phyloP scores from a whole-genome alignment of 2,797 vertebrate genomes.

The Catamblyrhynchus diadema region DNA sequence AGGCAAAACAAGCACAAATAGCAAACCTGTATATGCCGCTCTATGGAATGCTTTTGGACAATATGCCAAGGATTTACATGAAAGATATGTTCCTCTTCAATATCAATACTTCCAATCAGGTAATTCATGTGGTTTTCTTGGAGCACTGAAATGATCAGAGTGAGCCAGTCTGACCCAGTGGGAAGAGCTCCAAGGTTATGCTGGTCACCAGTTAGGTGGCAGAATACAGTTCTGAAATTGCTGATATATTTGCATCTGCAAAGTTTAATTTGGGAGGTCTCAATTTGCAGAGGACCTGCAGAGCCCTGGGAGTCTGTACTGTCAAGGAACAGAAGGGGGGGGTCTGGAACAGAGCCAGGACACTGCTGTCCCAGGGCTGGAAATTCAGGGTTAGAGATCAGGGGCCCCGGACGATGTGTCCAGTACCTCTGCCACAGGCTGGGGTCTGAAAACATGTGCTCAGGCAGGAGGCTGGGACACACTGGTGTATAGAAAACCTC shows the following conservation, averaged over 20 bases:
- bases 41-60: conserved; percentile 96
- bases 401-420: background rate
- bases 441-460: background rate
- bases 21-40: conserved; percentile 95
- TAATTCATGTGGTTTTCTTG: conserved; percentile 50
- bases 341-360: background rate
- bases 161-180: background rate
- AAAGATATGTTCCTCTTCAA: conserved; percentile 94
- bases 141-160: background rate
- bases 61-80: conserved; percentile 97
- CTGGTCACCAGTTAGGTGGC: background rate
- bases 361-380: background rate
- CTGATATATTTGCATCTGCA: background rate
- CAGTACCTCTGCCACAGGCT: fast-evolving
- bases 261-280: background rate
- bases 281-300: background rate
- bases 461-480: background rate
- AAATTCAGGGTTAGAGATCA: background rate
- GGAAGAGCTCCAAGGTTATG: background rate
- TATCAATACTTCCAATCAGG: conserved; percentile 91
- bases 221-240: background rate
- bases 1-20: conserved; percentile 94
- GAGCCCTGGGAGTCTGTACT: background rate
- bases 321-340: background rate
- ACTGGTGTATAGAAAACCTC: background rate